Conservation (phyloP, 2,797 vertebrate species). For the Pogoniulus pusillus region DNA sequence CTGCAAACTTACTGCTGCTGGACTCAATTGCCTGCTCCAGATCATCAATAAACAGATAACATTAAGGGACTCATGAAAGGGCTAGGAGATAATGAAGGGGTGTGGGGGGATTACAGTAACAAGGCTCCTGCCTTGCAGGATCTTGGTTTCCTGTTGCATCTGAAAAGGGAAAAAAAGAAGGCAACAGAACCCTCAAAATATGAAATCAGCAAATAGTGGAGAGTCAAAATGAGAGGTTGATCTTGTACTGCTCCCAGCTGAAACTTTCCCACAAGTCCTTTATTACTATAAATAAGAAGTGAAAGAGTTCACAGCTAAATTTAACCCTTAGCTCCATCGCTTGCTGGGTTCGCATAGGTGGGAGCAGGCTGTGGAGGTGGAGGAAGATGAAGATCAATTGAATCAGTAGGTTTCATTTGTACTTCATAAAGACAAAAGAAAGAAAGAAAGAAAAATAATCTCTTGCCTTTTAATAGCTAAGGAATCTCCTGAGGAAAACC, state of each 20-base stretch:
- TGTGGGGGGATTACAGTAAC: not conserved
- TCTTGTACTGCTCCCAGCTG: constrained; percentile 37
- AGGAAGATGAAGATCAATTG: not conserved
- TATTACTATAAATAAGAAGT: constrained; percentile 65
- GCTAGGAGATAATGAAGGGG: constrained; percentile 26
- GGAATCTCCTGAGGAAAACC: not conserved
- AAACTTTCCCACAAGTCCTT: constrained; percentile 65
- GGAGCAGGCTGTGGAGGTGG: not conserved
- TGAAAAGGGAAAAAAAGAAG: not conserved
- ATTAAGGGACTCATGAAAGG: constrained; percentile 34
- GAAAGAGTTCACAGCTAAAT: constrained; percentile 52
- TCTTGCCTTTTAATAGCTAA: not conserved
- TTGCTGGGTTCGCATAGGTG: not conserved
- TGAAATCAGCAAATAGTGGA: not conserved
- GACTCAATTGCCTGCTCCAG: no score
- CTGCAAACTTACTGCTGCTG: no score
- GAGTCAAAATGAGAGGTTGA: constrained; percentile 52
- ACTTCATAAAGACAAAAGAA: not conserved
- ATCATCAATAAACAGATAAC: constrained; percentile 57
- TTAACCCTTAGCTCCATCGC: constrained; percentile 43
- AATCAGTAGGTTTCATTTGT: not conserved
- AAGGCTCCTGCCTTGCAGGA: constrained; percentile 6
- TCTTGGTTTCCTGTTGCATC: constrained; percentile 52
- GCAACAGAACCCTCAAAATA: no score
- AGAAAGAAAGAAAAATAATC: not conserved